Evolutionary conservation across 2,888 invertebrate species (phyloP), one percentile per base, ranked within the genome.

Genomic region (Brachyptera risi): DNA sequence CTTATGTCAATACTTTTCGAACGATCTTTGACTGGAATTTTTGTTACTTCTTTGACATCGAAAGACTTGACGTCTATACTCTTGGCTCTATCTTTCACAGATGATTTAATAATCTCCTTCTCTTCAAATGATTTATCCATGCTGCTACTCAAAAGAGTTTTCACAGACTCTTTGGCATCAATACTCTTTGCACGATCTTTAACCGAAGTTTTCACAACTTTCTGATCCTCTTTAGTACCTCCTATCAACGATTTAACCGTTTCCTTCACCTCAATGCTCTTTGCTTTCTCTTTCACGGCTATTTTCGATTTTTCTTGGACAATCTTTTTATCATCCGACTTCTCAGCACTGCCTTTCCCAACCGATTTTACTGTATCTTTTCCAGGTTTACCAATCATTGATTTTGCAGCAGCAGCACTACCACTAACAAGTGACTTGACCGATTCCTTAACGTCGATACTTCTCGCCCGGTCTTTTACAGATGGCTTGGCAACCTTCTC

Each of bases 271-370:
- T 61, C 58, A 26, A 61, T 31, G n/a, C 40, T 49, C 44, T 26
- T 42, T 56, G 60, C 67, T 65, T 17, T 59, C 31, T 49, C 56
- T 19, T 27, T 66, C 61, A 21, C 66, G 63, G 17, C 63, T 65
- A 3, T 27, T 57, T 35, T 65, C 62, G 2, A 13, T 38, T 57
- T 56, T 26, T 58, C n/a, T 24, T 31, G 31, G 5, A 7, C 31
- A 5, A 31, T 11, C 31, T 31, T 31, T 11, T 47, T 24, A 4
- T 47, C 23, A 11, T 42, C 42, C 4, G 42, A 21, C 2, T 9
- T 9, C 2, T 17, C 19, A 9, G 42, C 17, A 9, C 15, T 17
- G 3, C 11, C 42, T 42, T 42, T 42, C 2, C 19, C n/a, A 5
- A 42, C 42, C 17, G 42, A 19, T 42, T 42, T 42, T 21, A 21